Evolutionary conservation across 2,888 invertebrate genomes (phyloP).

Genomic region (Aquatica leii): DNA sequence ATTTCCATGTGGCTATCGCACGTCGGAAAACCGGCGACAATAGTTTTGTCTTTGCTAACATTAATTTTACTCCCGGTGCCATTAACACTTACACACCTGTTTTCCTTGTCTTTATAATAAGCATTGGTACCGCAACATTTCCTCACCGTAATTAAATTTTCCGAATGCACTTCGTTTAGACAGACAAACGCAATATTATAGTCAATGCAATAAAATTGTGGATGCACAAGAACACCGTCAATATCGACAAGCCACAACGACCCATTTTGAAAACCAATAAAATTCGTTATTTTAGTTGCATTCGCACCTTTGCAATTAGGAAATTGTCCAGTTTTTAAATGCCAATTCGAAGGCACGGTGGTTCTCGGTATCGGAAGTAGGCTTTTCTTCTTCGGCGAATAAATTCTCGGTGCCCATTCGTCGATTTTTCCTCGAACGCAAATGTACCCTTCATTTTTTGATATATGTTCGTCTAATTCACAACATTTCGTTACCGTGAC

Average conservation of each 20-base stretch:
- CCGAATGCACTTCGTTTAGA: constrained; percentile 52
- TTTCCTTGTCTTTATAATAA: constrained; percentile 67
- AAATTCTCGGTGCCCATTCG: constrained; percentile 49
- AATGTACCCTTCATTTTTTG: constrained; percentile 47
- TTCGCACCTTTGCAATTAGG: constrained; percentile 58
- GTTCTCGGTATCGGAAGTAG: constrained; percentile 59
- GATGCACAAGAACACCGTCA: constrained; percentile 60
- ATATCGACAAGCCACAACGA: constrained; percentile 66
- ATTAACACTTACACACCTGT: constrained; percentile 60
- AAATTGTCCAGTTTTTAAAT: constrained; percentile 51
- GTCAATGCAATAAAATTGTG: constrained; percentile 75
- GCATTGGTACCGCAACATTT: constrained; percentile 78
- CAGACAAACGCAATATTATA: constrained; percentile 72
- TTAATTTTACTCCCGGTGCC: constrained; percentile 51
- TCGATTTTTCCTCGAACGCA: constrained; percentile 14
- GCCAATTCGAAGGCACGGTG: constrained; percentile 64
- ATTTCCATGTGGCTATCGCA: constrained; percentile 64
- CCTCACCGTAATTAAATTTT: constrained; percentile 59
- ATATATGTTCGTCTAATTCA: constrained; percentile 47
- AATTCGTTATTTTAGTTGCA: constrained; percentile 48
- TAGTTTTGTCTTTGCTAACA: constrained; percentile 49
- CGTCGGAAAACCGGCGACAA: constrained; percentile 54
- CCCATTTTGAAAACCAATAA: constrained; percentile 69
- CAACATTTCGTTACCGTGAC: constrained; percentile 55
- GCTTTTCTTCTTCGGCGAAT: constrained; percentile 61